phyloP scores from a whole-genome alignment of 2,113 vertebrate genomes.

The Plotosus lineatus region DNA sequence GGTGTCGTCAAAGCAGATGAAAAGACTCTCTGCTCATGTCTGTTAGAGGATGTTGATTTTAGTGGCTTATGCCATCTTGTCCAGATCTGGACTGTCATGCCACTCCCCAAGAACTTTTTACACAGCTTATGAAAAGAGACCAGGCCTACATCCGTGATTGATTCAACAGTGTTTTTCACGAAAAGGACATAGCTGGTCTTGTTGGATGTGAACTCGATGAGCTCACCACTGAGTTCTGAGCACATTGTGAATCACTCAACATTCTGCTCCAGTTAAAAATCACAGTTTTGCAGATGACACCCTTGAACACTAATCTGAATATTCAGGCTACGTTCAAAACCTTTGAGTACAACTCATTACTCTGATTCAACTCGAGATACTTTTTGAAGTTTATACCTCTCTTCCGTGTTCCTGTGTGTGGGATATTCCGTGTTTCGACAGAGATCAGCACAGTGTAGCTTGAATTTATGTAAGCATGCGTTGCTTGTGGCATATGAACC shows the following conservation, averaged over 20 bases:
- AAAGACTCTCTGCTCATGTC: not conserved
- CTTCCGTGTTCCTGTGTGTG: not conserved
- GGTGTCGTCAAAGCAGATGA: not conserved
- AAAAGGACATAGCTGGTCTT: not conserved
- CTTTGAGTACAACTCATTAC: not conserved
- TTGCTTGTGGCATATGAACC: not conserved
- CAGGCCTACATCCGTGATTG: not conserved
- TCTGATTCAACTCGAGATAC: not conserved
- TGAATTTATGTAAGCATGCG: not conserved
- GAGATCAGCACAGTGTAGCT: not conserved
- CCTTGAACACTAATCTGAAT: not conserved
- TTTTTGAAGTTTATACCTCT: not conserved
- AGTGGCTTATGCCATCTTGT: not conserved
- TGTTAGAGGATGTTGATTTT: not conserved
- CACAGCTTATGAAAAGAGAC: not conserved
- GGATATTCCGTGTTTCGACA: not conserved
- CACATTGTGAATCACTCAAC: not conserved
- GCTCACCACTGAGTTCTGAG: conserved; percentile 8
- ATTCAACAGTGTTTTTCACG: not conserved
- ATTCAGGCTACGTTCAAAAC: not conserved
- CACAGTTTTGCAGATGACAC: conserved; percentile 11
- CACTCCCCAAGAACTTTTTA: not conserved
- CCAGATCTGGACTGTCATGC: not conserved
- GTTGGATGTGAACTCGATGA: conserved; percentile 2
- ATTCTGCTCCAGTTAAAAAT: conserved; percentile 31